Percentiles rank a stretch among this genome's conserved stretches.
These are phyloP conservation scores for Gopherus evgoodei DNA, from an alignment of 2,113 vertebrate species.

Conservation along the genomic window DNA sequence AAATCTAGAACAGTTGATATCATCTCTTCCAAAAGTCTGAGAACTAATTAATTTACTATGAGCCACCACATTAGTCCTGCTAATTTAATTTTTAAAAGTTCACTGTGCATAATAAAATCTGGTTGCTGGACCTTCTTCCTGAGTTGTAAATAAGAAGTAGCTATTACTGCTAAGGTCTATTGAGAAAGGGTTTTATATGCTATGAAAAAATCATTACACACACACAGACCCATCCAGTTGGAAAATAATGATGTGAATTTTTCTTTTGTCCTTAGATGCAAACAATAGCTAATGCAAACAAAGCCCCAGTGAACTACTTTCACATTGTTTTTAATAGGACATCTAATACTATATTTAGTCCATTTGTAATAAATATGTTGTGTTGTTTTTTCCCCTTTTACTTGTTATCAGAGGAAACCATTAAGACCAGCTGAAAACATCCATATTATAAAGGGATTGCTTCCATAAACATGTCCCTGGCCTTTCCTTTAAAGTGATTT, in stretches of 20 bases:
- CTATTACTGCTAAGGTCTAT: conserved; percentile 32
- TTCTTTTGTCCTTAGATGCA: conserved; percentile 64
- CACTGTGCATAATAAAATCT: conserved; percentile 32
- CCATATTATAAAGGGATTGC: not conserved
- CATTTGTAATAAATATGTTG: not conserved
- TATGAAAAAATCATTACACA: conserved; percentile 54
- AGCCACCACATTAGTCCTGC: conserved; percentile 3
- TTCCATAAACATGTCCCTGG: not conserved
- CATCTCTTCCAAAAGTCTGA: conserved; percentile 31
- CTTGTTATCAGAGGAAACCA: not conserved
- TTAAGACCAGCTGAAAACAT: conserved; percentile 13
- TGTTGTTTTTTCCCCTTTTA: not conserved
- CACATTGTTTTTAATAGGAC: conserved; percentile 25
- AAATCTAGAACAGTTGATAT: not conserved
- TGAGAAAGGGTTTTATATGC: conserved; percentile 42
- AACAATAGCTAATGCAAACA: conserved; percentile 58
- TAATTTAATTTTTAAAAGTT: conserved; percentile 59
- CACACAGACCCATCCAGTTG: conserved; percentile 56
- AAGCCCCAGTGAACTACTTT: conserved; percentile 51
- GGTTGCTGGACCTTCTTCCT: conserved; percentile 24
- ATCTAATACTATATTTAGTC: not conserved
- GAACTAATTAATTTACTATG: conserved; percentile 36
- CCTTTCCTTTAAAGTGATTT: conserved; percentile 11
- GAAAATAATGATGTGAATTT: conserved; percentile 61
- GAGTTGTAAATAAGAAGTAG: conserved; percentile 39